Conservation (phyloP, 2,797 vertebrate genomes). For the Myotis pilosus region DNA sequence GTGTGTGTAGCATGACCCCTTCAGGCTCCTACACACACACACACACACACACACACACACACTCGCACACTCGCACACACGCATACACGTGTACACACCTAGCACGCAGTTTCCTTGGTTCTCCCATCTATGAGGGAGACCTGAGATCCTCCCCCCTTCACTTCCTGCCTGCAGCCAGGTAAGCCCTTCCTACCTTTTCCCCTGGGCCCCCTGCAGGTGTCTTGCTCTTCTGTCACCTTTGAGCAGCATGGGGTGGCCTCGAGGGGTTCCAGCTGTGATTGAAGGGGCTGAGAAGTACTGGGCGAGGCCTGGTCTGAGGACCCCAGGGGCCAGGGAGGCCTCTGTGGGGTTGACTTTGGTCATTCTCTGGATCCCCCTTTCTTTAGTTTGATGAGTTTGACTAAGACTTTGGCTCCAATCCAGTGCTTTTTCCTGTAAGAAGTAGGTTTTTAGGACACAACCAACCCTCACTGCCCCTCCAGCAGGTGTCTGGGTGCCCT, state of each 20-base stretch:
- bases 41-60: too few species aligned
- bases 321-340: not conserved
- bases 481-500: not conserved
- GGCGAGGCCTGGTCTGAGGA: too few species aligned
- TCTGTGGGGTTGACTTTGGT: too few species aligned
- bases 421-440: constrained; percentile 92
- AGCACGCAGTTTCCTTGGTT: fast-evolving
- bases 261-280: too few species aligned
- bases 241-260: constrained; percentile 52
- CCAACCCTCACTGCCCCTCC: not conserved
- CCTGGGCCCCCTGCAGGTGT: constrained; percentile 68
- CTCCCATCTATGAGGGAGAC: not conserved
- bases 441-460: constrained; percentile 17
- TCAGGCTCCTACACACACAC: too few species aligned
- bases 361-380: constrained; percentile 89
- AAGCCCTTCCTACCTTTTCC: constrained; percentile 81
- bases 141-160: not conserved
- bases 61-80: too few species aligned
- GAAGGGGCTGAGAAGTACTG: too few species aligned
- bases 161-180: fast-evolving
- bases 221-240: constrained; percentile 83
- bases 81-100: not conserved
- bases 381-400: constrained; percentile 94
- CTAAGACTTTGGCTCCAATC: constrained; percentile 89
- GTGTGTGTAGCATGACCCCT: too few species aligned